These are phyloP conservation scores for Xenops minutus DNA, from an alignment of 2,797 vertebrate species.

Conservation along the genomic window DNA sequence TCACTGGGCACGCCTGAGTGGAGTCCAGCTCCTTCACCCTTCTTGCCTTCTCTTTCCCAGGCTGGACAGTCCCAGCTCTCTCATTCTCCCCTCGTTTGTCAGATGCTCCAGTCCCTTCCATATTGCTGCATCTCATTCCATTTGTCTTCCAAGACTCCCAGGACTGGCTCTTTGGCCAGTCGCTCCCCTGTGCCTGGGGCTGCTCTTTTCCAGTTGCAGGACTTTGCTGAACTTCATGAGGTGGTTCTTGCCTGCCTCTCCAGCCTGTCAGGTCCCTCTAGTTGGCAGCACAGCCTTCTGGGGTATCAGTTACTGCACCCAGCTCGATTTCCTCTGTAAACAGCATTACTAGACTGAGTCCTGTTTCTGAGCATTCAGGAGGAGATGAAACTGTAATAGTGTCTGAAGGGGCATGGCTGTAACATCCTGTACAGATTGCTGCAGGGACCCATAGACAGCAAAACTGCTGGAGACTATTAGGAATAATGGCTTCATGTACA, in stretches of 20 bases:
- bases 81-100: not conserved
- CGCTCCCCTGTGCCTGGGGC: not conserved
- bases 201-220: not conserved
- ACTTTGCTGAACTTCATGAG: fast-evolving
- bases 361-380: not conserved
- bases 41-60: not conserved
- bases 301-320: not conserved
- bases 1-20: not conserved
- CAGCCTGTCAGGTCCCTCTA: not conserved
- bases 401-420: not conserved
- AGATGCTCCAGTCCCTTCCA: not conserved
- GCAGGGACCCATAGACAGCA: not conserved
- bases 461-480: not conserved
- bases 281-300: not conserved
- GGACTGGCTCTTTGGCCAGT: not conserved
- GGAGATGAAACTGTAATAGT: not conserved
- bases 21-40: not conserved
- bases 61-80: not conserved
- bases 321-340: not conserved
- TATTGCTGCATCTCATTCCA: fast-evolving
- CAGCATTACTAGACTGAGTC: too few species aligned
- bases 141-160: not conserved
- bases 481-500: not conserved
- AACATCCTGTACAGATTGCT: not conserved
- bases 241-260: not conserved